phyloP scores from a whole-genome alignment of 2,113 vertebrate genomes.

The Xenopus laevis region DNA sequence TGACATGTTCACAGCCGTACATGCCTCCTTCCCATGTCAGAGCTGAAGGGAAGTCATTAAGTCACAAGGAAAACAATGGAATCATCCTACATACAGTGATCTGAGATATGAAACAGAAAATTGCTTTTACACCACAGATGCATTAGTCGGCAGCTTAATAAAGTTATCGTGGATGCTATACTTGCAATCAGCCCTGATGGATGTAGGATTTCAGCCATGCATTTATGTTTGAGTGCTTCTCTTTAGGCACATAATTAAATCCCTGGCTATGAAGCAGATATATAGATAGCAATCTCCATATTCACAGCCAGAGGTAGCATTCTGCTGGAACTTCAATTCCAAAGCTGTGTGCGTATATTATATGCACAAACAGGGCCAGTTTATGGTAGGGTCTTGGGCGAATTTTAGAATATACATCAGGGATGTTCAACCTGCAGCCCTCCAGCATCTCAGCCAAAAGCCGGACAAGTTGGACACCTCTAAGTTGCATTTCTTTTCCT shows the following conservation, averaged over 20 bases:
- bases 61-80: slow-evolving; percentile 6
- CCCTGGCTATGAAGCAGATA: neutral
- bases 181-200: neutral
- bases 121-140: neutral
- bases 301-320: neutral
- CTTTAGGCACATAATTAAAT: neutral
- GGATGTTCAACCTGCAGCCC: too few species aligned
- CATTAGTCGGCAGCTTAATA: slow-evolving; percentile 29
- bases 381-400: too few species aligned
- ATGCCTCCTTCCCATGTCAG: neutral
- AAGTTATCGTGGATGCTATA: neutral
- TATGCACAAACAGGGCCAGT: too few species aligned
- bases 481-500: too few species aligned
- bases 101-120: neutral
- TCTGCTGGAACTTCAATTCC: too few species aligned
- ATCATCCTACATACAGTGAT: slow-evolving; percentile 2
- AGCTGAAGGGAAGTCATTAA: neutral
- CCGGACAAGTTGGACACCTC: too few species aligned
- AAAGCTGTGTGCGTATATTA: too few species aligned
- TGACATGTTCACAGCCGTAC: neutral
- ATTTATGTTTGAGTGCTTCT: slow-evolving; percentile 1
- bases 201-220: slow-evolving; percentile 8
- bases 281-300: neutral
- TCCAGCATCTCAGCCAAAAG: too few species aligned
- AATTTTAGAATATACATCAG: too few species aligned